Conservation (phyloP, 2,113 vertebrate species). For the Xyrauchen texanus region DNA sequence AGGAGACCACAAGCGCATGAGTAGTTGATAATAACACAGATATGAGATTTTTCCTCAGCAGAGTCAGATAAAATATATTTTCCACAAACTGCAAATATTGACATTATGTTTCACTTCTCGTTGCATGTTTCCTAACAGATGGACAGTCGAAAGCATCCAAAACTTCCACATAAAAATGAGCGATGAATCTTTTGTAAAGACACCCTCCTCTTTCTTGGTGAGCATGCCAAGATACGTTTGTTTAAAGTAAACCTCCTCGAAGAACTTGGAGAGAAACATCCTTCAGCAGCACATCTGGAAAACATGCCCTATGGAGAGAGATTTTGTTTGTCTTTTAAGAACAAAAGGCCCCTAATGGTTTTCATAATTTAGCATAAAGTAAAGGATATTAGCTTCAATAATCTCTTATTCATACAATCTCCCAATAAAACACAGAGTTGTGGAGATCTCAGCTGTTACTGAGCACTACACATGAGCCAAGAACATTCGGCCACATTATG, state of each 20-base stretch:
- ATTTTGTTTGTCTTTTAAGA: constrained; percentile 52
- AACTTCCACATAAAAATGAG: constrained; percentile 70
- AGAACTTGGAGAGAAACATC: constrained; percentile 52
- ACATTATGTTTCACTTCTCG: constrained; percentile 32
- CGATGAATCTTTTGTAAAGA: constrained; percentile 56
- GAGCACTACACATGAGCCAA: constrained; percentile 33
- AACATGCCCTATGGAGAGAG: constrained; percentile 54
- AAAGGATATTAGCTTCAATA: constrained; percentile 57
- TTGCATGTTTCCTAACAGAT: constrained; percentile 39
- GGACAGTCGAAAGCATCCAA: constrained; percentile 51
- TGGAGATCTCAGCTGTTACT: constrained; percentile 34
- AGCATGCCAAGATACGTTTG: constrained; percentile 58
- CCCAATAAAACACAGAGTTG: constrained; percentile 43
- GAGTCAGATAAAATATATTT: constrained; percentile 22
- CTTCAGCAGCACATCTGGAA: constrained; percentile 62
- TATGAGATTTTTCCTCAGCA: constrained; percentile 8
- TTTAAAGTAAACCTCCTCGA: constrained; percentile 64
- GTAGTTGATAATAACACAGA: neutral
- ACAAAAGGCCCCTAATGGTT: constrained; percentile 55
- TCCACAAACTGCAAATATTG: constrained; percentile 14
- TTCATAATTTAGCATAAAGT: constrained; percentile 59
- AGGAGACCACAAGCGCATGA: neutral
- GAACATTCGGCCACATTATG: constrained; percentile 53
- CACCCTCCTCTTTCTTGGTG: constrained; percentile 41
- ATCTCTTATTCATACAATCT: constrained; percentile 57